These are phyloP conservation scores for Gopherus evgoodei DNA, from an alignment of 2,113 vertebrate genomes.

Conservation along the genomic window DNA sequence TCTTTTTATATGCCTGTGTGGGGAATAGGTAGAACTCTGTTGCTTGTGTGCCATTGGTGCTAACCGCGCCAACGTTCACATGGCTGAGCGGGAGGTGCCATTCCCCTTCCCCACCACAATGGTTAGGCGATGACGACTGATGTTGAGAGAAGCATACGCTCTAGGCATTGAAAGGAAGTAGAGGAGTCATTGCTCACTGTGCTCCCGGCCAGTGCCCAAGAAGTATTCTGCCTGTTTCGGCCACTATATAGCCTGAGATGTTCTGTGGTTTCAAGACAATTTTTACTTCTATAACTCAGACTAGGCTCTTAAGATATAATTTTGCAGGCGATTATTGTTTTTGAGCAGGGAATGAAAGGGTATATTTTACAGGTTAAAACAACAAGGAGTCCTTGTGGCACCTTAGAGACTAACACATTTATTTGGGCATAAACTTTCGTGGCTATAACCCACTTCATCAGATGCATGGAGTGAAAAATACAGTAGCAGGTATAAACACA, in stretches of 20 bases:
- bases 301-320: not conserved
- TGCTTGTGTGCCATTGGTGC: not conserved
- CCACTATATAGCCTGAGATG: accelerated
- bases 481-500: too few species aligned
- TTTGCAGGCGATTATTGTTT: not conserved
- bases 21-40: not conserved
- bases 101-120: not conserved
- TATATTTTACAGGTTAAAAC: not conserved
- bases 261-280: not conserved
- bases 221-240: not conserved
- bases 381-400: too few species aligned
- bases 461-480: too few species aligned
- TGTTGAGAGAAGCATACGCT: not conserved
- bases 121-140: not conserved
- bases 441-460: too few species aligned
- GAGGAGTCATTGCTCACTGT: not conserved
- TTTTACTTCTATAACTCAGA: not conserved
- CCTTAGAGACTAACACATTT: too few species aligned
- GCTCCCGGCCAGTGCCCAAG: not conserved
- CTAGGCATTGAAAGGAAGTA: not conserved
- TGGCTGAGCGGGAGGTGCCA: not conserved
- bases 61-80: not conserved
- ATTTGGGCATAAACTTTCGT: too few species aligned
- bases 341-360: not conserved
- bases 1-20: not conserved